These are phyloP conservation scores for Neoitamus cyanurus DNA, from an alignment of 2,888 invertebrate species.

Conservation along the genomic window DNA sequence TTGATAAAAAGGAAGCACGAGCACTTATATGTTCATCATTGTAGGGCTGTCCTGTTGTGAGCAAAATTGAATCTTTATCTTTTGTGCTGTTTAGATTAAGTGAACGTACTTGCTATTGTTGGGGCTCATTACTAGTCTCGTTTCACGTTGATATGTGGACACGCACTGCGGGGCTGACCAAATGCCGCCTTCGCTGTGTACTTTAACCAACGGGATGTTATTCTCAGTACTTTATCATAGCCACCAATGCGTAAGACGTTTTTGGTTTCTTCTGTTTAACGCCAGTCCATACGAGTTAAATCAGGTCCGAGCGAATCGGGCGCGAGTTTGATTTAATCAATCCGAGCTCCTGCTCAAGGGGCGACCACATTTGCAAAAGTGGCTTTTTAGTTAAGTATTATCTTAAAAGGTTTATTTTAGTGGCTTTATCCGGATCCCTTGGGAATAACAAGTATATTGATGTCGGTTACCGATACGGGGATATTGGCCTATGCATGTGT, in stretches of 20 bases:
- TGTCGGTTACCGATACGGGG: not conserved
- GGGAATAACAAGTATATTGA: conserved; percentile 13
- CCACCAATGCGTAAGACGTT: conserved; percentile 11
- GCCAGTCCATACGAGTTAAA: not conserved
- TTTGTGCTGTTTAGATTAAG: not conserved
- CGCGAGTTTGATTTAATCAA: conserved; percentile 22
- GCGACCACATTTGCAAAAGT: conserved; percentile 16
- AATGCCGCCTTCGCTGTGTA: conserved; percentile 17
- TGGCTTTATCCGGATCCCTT: conserved; percentile 16
- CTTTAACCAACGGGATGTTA: not conserved
- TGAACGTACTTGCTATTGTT: conserved; percentile 19
- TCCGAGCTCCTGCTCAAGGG: conserved; percentile 6
- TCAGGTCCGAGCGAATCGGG: not conserved
- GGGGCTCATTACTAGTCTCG: not conserved
- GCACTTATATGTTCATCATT: not conserved
- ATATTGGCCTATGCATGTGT: no score
- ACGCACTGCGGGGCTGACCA: conserved; percentile 20
- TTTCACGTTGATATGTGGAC: not conserved
- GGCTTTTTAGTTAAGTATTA: conserved; percentile 6
- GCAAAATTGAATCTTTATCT: not conserved
- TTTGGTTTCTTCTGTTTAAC: not conserved
- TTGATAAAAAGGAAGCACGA: not conserved
- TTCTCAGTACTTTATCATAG: not conserved
- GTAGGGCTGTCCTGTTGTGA: not conserved
- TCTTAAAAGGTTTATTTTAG: conserved; percentile 28